Percentiles rank a stretch among this genome's conserved stretches.
Conservation (phyloP, 1,140 invertebrate species). For the Parasteatoda tepidariorum region DNA sequence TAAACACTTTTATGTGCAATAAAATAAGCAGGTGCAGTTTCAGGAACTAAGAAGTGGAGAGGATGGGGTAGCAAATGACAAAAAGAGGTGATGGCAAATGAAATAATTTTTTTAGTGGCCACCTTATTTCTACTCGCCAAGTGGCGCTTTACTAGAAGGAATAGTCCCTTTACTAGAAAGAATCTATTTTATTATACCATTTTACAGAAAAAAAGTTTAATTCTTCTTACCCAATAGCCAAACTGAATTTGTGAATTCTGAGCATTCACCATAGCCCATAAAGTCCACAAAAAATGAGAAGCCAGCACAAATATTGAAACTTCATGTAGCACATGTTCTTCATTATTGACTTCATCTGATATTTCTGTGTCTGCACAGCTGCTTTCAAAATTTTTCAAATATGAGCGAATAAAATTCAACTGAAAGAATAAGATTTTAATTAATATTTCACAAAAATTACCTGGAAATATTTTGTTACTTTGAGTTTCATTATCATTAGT, state of each 20-base stretch:
- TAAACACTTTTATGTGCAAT: too few relatives aligned
- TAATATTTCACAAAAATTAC: not conserved
- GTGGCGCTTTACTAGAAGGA: too few relatives aligned
- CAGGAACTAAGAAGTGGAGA: too few relatives aligned
- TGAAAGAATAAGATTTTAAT: slow-evolving; percentile 63
- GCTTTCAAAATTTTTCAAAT: slow-evolving; percentile 60
- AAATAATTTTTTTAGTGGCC: too few relatives aligned
- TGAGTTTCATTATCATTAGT: too few relatives aligned
- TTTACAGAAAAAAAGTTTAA: slow-evolving; percentile 25
- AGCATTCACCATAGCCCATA: slow-evolving; percentile 92
- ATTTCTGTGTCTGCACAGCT: slow-evolving; percentile 57
- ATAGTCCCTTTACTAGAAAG: too few relatives aligned
- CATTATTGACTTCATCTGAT: slow-evolving; percentile 64
- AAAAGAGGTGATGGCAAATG: too few relatives aligned
- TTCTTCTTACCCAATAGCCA: slow-evolving; percentile 91
- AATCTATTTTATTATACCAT: slow-evolving; percentile 1
- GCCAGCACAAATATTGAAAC: slow-evolving; percentile 84
- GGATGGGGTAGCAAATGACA: too few relatives aligned
- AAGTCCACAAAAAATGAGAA: slow-evolving; percentile 92
- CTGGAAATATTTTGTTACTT: too few relatives aligned
- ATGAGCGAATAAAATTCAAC: slow-evolving; percentile 67
- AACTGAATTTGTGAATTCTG: slow-evolving; percentile 90
- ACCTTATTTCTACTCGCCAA: too few relatives aligned
- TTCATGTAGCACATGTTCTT: slow-evolving; percentile 77
- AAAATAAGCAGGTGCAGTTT: too few relatives aligned